These are phyloP conservation scores for Suricata suricatta DNA, from an alignment of 2,113 vertebrate genomes.

Conservation along the genomic window DNA sequence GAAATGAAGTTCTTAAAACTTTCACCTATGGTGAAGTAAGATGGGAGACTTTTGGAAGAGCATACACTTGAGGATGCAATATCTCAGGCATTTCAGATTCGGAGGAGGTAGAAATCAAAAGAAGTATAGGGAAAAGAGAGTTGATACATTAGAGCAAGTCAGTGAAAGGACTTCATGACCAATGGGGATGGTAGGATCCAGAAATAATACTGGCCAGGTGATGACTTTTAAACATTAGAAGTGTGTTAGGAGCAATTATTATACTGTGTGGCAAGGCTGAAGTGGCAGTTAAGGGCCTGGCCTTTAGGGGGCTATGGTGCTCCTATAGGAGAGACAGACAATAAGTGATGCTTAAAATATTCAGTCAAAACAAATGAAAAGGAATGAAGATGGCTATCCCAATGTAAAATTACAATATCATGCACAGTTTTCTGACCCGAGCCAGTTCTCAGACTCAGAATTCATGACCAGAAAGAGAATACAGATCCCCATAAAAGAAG, in stretches of 20 bases:
- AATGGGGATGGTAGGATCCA: background rate
- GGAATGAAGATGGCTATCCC: background rate
- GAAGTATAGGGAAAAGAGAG: background rate
- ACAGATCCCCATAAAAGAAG: background rate
- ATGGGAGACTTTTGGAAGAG: background rate
- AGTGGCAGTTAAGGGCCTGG: background rate
- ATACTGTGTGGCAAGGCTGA: background rate
- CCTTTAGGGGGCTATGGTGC: background rate
- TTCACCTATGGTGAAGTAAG: background rate
- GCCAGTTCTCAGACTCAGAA: background rate
- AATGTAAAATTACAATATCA: background rate
- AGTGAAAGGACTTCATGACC: background rate
- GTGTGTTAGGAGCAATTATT: background rate
- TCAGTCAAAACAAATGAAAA: background rate
- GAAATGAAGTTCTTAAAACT: background rate
- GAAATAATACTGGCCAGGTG: background rate
- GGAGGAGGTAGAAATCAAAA: background rate
- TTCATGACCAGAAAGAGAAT: background rate
- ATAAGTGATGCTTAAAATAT: background rate
- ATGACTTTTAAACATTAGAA: background rate
- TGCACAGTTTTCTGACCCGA: background rate
- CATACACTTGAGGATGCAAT: background rate
- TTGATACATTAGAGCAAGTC: background rate
- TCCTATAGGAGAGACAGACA: background rate
- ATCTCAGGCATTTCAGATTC: background rate